These are phyloP conservation scores for Matsumyia berberina DNA, from an alignment of 2,888 invertebrate species.

Conservation along the genomic window DNA sequence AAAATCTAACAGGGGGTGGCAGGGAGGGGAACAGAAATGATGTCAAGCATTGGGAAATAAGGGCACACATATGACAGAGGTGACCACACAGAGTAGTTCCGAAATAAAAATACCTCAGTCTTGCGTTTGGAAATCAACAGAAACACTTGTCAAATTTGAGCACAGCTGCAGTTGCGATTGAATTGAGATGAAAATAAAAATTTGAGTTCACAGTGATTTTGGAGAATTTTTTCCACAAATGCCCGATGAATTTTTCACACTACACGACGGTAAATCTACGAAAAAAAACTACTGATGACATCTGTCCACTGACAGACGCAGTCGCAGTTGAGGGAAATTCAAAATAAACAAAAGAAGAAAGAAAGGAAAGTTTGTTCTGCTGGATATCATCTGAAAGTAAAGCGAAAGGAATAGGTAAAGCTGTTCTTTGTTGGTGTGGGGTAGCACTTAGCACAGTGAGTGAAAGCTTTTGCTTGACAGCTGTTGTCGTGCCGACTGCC, in stretches of 20 bases:
- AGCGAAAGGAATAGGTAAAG: background rate
- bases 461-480: constrained; percentile 26
- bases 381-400: background rate
- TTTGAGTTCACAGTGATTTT: background rate
- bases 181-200: background rate
- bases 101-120: constrained; percentile 28
- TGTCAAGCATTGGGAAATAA: constrained; percentile 18
- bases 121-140: background rate
- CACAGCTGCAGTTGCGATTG: background rate
- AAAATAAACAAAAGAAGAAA: constrained; percentile 41
- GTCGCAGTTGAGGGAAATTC: constrained; percentile 54
- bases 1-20: background rate
- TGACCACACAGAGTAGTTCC: background rate
- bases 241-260: constrained; percentile 31
- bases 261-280: constrained; percentile 40
- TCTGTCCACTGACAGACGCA: constrained; percentile 62
- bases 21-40: background rate
- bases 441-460: background rate
- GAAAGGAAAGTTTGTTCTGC: constrained; percentile 16
- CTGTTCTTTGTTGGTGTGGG: constrained; percentile 10
- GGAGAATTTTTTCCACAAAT: constrained; percentile 11
- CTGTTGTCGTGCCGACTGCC: background rate
- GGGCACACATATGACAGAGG: constrained; percentile 12
- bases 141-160: background rate
- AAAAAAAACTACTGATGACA: constrained; percentile 49